Base-by-base conservation (phyloP, 2,113 vertebrate species). In the Dicentrarchus labrax region DNA sequence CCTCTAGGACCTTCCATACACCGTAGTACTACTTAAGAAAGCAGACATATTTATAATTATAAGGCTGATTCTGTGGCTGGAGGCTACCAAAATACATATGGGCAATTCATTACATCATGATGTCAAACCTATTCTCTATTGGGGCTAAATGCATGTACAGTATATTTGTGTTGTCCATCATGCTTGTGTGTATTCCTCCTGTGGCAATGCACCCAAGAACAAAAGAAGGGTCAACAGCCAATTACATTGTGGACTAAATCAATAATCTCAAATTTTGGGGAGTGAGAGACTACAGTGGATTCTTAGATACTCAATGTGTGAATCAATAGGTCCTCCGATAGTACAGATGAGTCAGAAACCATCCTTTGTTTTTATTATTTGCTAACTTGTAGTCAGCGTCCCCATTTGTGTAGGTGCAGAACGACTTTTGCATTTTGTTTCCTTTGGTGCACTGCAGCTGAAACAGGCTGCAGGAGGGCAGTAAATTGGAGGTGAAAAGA, bases 391-490 rank as follows among this genome's bases (percentile, higher is more conserved):
- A 59, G 50, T n/a, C 16, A 19, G 41, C 8, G 15, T 72, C 24
- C 30, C 19, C 21, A 4, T 50, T 56, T 11, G 10, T 80, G 72
- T 53, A 8, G 43, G 50, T 43, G 48, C 24, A 53, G 41, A 50
- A 16, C 48, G 1, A 38, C 69, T 68, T 72, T 82, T 56, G 50
- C 71, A 12, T 70, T 12, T 5, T 67, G 54, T 75, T 76, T 68
- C 11, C 65, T 73, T 59, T 84, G 82, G 51, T 86, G 77, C 81
- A 83, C 76, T 86, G 80, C 76, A 68, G 84, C 54, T 79, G 54
- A 30, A 70, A 53, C 74, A 66, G 56, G 64, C 88, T 59, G 77
- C 80, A 77, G 83, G 61, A 80, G 67, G 81, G 21, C 78, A 57
- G 45, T 13, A 15, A 67, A 83, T 54, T 15, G 30, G 60, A 82